Evolutionary conservation across 2,888 invertebrate genomes (phyloP).

Genomic region (Ornithoptera alexandrae): DNA sequence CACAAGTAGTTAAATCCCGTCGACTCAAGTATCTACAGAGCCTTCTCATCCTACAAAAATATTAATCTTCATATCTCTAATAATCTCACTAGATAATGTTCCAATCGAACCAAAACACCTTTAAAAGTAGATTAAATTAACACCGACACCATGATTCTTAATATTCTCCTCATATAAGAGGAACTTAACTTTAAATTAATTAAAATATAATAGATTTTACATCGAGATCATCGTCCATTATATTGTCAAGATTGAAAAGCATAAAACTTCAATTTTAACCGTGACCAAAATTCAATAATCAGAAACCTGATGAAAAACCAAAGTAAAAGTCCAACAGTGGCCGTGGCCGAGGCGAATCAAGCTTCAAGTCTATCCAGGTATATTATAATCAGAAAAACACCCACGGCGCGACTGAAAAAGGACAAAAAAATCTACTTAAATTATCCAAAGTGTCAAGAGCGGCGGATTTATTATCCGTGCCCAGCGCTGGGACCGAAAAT

Average conservation of each 20-base stretch:
- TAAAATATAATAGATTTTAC: no score
- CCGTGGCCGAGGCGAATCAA: not conserved
- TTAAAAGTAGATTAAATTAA: not conserved
- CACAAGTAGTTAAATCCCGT: no score
- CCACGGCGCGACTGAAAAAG: not conserved
- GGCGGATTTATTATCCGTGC: constrained; percentile 27
- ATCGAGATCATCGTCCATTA: no score
- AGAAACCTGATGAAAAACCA: not conserved
- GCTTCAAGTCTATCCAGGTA: not conserved
- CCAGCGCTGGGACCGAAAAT: constrained; percentile 36
- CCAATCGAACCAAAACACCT: not conserved
- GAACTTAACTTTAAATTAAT: no score
- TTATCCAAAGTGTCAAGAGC: constrained; percentile 26
- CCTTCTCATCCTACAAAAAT: no score
- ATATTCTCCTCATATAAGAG: no score
- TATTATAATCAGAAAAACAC: constrained; percentile 14
- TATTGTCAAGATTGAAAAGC: not conserved
- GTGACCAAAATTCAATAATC: not conserved
- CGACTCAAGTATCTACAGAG: no score
- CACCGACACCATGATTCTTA: not conserved
- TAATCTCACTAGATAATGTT: not conserved
- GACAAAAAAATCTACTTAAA: constrained; percentile 18
- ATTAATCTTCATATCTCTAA: not conserved
- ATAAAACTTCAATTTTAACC: not conserved
- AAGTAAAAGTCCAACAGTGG: not conserved